phyloP scores from a whole-genome alignment of 1,140 invertebrate species.

The Sipha flava region DNA sequence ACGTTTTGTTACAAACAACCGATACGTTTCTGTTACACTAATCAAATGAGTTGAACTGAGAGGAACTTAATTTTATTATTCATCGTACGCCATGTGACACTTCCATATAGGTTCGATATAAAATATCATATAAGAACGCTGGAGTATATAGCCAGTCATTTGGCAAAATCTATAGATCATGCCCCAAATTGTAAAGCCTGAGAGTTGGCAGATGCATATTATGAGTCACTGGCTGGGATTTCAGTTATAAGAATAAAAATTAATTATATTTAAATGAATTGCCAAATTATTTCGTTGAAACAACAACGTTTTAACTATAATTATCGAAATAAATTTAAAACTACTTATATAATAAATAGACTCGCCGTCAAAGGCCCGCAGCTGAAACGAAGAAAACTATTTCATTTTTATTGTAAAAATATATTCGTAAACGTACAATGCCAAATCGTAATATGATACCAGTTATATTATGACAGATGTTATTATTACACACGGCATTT shows the following conservation, averaged over 20 bases:
- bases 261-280: neutral
- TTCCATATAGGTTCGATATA: no score
- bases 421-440: neutral
- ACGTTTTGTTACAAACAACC: no score
- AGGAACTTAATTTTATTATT: no score
- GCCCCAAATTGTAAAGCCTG: neutral
- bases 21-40: no score
- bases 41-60: no score
- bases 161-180: neutral
- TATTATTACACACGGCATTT: neutral
- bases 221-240: slow-evolving; percentile 17
- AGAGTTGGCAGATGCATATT: neutral
- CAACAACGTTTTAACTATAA: neutral
- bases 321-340: neutral
- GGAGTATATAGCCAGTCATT: neutral
- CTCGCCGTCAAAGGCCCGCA: neutral
- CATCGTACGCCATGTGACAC: no score
- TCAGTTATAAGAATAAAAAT: neutral
- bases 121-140: neutral
- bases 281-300: neutral
- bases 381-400: neutral
- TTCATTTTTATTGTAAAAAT: neutral
- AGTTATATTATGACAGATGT: neutral
- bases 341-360: neutral
- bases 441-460: slow-evolving; percentile 22